These are phyloP conservation scores for Ischnura elegans DNA, from an alignment of 2,888 invertebrate genomes.

Conservation along the genomic window DNA sequence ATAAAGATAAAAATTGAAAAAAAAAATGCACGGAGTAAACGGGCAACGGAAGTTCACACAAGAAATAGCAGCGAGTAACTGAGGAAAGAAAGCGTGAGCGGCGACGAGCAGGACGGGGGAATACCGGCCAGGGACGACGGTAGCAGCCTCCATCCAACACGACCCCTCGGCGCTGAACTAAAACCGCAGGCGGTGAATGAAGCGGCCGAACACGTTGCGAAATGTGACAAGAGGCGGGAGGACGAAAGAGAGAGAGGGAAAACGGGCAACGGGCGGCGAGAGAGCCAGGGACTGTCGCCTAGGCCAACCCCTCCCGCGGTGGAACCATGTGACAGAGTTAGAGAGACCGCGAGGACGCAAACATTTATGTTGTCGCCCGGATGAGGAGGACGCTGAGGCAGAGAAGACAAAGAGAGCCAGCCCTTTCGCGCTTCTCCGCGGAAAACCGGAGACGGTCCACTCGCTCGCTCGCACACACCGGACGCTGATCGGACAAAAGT, in stretches of 20 bases:
- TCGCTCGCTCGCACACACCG: not conserved
- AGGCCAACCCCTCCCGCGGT: not conserved
- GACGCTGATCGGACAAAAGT: not conserved
- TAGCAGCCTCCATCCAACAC: not conserved
- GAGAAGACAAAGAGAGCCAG: not conserved
- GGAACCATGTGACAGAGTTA: not conserved
- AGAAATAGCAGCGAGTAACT: not conserved
- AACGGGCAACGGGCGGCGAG: not conserved
- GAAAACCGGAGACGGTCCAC: not conserved
- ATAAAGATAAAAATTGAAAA: too few species aligned
- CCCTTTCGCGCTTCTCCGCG: not conserved
- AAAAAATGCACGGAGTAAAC: too few species aligned
- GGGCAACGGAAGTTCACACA: too few species aligned
- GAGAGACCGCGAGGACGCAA: not conserved
- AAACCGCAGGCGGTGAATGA: conserved; percentile 48
- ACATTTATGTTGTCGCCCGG: conserved; percentile 7
- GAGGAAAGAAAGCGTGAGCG: not conserved
- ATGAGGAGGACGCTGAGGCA: not conserved
- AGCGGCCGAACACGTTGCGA: conserved; percentile 30
- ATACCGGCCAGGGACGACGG: not conserved
- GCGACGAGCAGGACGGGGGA: not conserved
- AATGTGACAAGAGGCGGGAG: not conserved
- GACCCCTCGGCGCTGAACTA: not conserved
- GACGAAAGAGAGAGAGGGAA: not conserved
- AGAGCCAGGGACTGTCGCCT: not conserved